phyloP scores from a whole-genome alignment of 2,113 vertebrate species.

The Platysteira castanea region DNA sequence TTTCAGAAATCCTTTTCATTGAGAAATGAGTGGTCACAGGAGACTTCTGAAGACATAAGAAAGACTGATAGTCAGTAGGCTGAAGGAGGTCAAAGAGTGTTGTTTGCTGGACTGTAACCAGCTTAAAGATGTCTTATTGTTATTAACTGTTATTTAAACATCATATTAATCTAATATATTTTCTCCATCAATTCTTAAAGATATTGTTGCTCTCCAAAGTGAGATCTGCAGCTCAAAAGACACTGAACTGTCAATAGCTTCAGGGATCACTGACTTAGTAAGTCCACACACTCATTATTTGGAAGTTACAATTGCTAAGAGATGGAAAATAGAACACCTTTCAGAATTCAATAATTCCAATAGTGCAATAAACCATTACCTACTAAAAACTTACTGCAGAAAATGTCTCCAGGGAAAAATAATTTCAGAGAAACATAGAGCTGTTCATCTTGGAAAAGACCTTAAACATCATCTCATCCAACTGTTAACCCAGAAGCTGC shows the following conservation, averaged over 20 bases:
- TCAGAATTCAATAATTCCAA: background rate
- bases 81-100: background rate
- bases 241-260: background rate
- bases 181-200: background rate
- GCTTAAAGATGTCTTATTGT: background rate
- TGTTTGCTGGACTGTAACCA: background rate
- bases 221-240: background rate
- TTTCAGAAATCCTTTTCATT: constrained; percentile 47
- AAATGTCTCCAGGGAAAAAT: background rate
- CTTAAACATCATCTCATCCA: background rate
- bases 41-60: background rate
- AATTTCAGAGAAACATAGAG: background rate
- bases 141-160: background rate
- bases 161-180: background rate
- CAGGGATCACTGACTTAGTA: background rate
- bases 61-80: background rate
- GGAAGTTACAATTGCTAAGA: background rate
- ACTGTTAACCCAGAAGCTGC: background rate
- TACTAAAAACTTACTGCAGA: background rate
- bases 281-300: background rate
- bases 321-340: background rate
- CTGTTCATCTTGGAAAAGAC: background rate
- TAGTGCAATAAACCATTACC: background rate
- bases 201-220: background rate
- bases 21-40: background rate